Evolutionary conservation across 2,888 invertebrate species (phyloP).

Genomic region (Acanthococcus lagerstroemiae): DNA sequence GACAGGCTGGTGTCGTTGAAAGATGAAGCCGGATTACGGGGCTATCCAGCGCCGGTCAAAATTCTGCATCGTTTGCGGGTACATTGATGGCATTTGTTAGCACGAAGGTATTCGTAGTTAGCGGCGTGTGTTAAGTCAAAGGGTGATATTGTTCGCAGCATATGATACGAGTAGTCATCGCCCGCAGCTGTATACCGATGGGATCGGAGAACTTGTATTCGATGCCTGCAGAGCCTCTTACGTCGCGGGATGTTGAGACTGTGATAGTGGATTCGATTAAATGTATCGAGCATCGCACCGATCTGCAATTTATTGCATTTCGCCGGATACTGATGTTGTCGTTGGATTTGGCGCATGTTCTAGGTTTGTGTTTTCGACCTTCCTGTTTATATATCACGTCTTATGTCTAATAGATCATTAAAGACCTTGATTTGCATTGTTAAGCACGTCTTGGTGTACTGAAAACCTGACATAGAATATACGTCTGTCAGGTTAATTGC

Average conservation of each 20-base stretch:
- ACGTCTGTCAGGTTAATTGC: no score
- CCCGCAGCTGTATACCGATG: background rate
- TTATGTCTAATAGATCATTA: background rate
- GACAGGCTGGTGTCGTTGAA: background rate
- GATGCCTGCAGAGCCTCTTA: background rate
- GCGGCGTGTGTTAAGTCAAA: background rate
- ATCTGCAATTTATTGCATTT: constrained; percentile 17
- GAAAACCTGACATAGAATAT: no score
- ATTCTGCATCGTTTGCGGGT: background rate
- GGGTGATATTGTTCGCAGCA: background rate
- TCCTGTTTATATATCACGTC: no score
- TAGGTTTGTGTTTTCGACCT: background rate
- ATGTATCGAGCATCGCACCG: constrained; percentile 1
- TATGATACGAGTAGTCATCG: background rate
- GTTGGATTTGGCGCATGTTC: background rate
- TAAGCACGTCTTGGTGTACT: no score
- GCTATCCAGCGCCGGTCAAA: background rate
- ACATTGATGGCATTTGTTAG: background rate
- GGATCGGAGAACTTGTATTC: background rate
- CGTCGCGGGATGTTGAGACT: background rate
- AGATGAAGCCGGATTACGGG: background rate
- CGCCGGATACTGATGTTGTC: constrained; percentile 14
- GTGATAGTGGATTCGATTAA: background rate
- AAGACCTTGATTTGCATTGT: no score
- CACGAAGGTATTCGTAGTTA: background rate